Evolutionary conservation across 2,888 invertebrate genomes (phyloP).

Genomic region (Ganaspis brasiliensis): DNA sequence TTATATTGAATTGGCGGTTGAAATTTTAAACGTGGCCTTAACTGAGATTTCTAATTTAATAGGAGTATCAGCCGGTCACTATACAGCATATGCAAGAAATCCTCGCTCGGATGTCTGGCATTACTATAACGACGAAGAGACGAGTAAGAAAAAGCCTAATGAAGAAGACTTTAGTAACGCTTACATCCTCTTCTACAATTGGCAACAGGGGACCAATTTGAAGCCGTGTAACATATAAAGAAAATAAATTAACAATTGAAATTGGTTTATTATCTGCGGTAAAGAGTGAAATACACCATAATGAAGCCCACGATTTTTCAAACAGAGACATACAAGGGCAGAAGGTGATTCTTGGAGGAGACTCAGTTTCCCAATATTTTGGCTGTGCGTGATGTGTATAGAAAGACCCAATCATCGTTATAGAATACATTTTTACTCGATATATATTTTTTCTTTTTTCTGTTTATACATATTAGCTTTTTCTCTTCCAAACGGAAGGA

Average conservation of each 20-base stretch:
- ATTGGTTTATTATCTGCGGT: neutral
- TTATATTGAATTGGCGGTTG: too few relatives aligned
- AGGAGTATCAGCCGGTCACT: conserved; percentile 85
- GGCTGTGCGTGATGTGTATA: conserved; percentile 29
- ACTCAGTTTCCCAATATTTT: conserved; percentile 23
- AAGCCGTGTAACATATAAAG: conserved; percentile 79
- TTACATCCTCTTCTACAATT: conserved; percentile 85
- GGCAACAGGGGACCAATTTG: conserved; percentile 81
- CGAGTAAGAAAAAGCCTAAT: conserved; percentile 82
- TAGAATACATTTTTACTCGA: conserved; percentile 11
- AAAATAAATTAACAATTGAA: conserved; percentile 28
- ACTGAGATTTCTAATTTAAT: too few relatives aligned
- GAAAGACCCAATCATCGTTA: neutral
- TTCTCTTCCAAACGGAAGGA: conserved; percentile 11
- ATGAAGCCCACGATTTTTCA: conserved; percentile 3
- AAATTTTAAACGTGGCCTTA: too few relatives aligned
- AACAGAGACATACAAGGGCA: neutral
- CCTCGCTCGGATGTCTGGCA: conserved; percentile 83
- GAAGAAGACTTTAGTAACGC: conserved; percentile 84
- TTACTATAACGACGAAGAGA: conserved; percentile 84
- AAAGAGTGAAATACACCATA: neutral
- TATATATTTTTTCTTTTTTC: neutral
- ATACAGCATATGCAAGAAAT: conserved; percentile 84
- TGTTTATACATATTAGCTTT: neutral
- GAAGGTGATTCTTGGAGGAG: neutral